A percentile compares a stretch with the other conserved stretches of the same genome.
These are phyloP conservation scores for Spicauda simplicius DNA, from an alignment of 2,888 invertebrate genomes.

Conservation along the genomic window DNA sequence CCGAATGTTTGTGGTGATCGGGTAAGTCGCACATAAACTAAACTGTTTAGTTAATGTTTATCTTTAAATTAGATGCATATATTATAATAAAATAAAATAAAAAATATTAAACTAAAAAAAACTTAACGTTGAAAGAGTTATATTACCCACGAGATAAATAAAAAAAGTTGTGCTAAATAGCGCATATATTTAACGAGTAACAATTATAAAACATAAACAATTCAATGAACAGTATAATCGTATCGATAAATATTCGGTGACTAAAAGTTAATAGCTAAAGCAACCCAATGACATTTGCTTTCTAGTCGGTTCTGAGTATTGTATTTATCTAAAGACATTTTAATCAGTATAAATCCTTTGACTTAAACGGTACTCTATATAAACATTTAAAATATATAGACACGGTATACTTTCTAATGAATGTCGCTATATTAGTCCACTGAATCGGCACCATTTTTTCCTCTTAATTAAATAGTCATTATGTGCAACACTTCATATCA, in stretches of 20 bases:
- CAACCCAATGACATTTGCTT: conserved; percentile 15
- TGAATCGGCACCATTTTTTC: too few species aligned
- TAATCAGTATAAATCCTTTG: conserved; percentile 31
- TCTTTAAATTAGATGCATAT: too few species aligned
- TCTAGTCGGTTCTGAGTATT: conserved; percentile 15
- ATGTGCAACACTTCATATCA: too few species aligned
- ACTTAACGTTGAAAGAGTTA: neutral
- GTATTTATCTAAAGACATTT: conserved; percentile 28
- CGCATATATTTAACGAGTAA: neutral
- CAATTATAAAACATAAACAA: neutral
- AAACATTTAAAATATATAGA: neutral
- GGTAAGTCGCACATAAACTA: too few species aligned
- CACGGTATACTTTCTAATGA: neutral
- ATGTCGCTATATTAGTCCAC: neutral
- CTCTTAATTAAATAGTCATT: too few species aligned
- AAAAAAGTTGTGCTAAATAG: neutral
- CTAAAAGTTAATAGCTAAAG: conserved; percentile 4
- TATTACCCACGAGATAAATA: neutral
- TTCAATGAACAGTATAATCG: neutral
- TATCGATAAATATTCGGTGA: conserved; percentile 2
- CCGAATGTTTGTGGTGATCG: too few species aligned
- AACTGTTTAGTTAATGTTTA: too few species aligned
- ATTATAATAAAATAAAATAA: too few species aligned
- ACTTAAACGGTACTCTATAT: neutral
- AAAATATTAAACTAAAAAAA: too few species aligned